Base-by-base conservation (phyloP, 2,888 invertebrate genomes). In the Seira ritae region DNA sequence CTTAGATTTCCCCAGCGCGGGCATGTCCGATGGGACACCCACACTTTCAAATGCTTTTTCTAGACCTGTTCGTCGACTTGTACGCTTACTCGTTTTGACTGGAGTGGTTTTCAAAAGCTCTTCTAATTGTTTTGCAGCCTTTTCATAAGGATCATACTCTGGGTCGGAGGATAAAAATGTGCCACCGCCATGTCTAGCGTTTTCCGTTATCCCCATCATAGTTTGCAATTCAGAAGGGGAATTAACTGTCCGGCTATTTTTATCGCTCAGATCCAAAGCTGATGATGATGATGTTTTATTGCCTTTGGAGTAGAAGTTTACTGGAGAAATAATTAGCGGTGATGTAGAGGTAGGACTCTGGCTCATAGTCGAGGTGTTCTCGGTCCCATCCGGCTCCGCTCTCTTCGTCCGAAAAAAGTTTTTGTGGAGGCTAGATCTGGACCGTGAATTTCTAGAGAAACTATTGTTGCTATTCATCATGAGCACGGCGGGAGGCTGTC, bases 91-190 rank as follows among this genome's bases (percentile, higher is more conserved):
- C 20, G 78, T 77, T 55, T 84, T 85, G 4, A 84, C 60, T 1
- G 89, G 88, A 42, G 85, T 84, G 6, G 87, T 74, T 70, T 87
- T 86, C 24, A 89, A 75, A 67, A 89, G 82, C 82, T 89, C 88
- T 76, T 89, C 88, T 62, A 89, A 71, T 75, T 89, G 89, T 74
- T 86, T 86, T 15, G 87, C 87, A 50, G 89, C 89, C 79, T 87
- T 88, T 73, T 89, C 89, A 77, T 89, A 89, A 8, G 88, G 88
- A 72, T 89, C 89, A 77, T 89, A 89, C 22, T 80, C 72, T n/a
- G 87, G 75, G 37, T 87, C 87, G 15, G 85, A 82, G 20, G 74
- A 79, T 10, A 85, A 22, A 55, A 87, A 20, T 4, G 76, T 23
- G 8, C 37, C 55, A 12, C 84, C 55, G 6, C 84, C 67, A 17